phyloP scores from a whole-genome alignment of 2,888 invertebrate genomes.

The Chesias legatella region DNA sequence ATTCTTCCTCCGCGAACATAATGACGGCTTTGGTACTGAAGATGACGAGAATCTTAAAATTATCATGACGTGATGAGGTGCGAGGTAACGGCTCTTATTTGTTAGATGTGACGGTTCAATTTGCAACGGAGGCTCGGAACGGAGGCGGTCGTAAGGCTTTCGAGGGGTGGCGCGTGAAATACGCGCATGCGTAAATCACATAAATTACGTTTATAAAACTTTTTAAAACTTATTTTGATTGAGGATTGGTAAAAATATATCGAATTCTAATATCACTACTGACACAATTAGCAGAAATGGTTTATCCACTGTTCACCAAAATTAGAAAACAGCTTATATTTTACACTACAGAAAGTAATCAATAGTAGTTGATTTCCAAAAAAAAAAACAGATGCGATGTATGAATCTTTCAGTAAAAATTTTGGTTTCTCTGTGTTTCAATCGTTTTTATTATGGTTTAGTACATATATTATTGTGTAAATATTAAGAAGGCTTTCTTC shows the following conservation, averaged over 20 bases:
- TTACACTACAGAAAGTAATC: no score
- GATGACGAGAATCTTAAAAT: constrained; percentile 59
- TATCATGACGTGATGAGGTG: constrained; percentile 53
- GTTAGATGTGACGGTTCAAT: constrained; percentile 60
- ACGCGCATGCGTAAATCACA: constrained; percentile 74
- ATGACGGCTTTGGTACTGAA: constrained; percentile 73
- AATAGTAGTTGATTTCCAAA: no score
- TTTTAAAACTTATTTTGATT: constrained; percentile 58
- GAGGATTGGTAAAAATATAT: not conserved
- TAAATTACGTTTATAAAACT: constrained; percentile 62
- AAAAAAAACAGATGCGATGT: no score
- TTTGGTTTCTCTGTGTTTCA: no score
- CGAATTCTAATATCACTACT: no score
- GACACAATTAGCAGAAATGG: no score
- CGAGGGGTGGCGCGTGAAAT: constrained; percentile 76
- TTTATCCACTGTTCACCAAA: no score
- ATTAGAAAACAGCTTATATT: no score
- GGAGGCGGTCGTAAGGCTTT: constrained; percentile 77
- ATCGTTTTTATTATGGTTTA: no score
- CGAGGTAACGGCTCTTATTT: constrained; percentile 49
- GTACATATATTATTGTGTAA: no score
- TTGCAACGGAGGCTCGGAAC: constrained; percentile 53
- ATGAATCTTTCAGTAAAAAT: no score
- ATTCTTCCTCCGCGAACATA: constrained; percentile 71
- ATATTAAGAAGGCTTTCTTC: no score